phyloP scores from a whole-genome alignment of 92 coral and sea anemone genomes.

The Siderastrea siderea region DNA sequence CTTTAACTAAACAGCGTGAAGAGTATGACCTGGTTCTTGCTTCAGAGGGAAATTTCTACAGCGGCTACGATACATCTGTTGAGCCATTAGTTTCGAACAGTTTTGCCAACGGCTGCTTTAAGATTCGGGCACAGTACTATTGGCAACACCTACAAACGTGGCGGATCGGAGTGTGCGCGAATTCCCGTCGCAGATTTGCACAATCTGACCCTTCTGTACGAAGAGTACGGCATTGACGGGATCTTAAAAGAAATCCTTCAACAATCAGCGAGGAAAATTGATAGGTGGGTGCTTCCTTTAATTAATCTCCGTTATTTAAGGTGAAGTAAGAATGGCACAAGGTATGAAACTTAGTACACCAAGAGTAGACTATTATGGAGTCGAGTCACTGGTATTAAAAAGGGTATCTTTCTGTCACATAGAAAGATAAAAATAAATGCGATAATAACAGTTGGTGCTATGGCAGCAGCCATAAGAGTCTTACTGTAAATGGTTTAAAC shows the following conservation, averaged over 20 bases:
- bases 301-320: no score
- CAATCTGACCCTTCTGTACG: constrained; percentile 1
- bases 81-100: constrained; percentile 81
- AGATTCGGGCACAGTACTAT: constrained; percentile 88
- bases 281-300: not conserved
- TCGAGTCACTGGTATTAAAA: no score
- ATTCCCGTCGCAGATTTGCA: not conserved
- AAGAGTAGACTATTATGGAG: no score
- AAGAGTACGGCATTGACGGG: constrained; percentile 69
- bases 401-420: no score
- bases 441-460: no score
- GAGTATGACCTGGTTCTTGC: constrained; percentile 29
- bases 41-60: constrained; percentile 58
- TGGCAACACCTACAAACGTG: constrained; percentile 37
- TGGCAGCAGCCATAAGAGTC: no score
- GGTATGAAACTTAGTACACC: no score
- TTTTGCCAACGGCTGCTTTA: constrained; percentile 86
- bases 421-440: no score
- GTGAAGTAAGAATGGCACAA: no score
- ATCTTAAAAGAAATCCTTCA: constrained; percentile 71
- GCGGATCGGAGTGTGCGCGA: no score
- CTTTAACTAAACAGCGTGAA: not conserved
- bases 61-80: constrained; percentile 65
- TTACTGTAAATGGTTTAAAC: no score
- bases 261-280: constrained; percentile 13